These are phyloP conservation scores for Phortica okadai DNA, from an alignment of 2,888 invertebrate genomes.

Conservation along the genomic window DNA sequence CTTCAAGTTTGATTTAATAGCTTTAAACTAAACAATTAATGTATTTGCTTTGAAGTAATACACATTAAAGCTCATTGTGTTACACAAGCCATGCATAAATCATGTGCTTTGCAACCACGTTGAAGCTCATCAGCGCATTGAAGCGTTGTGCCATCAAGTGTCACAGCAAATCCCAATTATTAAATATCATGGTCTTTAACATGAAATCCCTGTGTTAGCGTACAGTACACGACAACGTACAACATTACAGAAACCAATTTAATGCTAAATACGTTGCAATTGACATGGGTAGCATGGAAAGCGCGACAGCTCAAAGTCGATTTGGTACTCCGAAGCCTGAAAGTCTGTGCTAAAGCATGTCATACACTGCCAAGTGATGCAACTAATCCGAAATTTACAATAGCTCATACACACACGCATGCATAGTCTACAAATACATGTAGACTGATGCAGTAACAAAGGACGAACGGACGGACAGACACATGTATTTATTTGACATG, in stretches of 20 bases:
- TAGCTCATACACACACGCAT: slow-evolving; percentile 34
- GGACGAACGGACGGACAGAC: background rate
- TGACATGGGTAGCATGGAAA: slow-evolving; percentile 11
- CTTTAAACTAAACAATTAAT: too few relatives aligned
- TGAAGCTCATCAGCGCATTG: background rate
- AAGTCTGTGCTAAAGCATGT: background rate
- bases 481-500: slow-evolving; percentile 5
- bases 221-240: background rate
- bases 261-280: slow-evolving; percentile 19
- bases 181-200: slow-evolving; percentile 54
- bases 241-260: slow-evolving; percentile 14
- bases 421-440: background rate
- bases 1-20: too few relatives aligned
- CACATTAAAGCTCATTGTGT: background rate
- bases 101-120: background rate
- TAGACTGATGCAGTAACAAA: background rate
- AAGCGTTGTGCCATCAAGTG: background rate
- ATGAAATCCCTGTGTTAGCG: slow-evolving; percentile 9
- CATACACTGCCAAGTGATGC: slow-evolving; percentile 28
- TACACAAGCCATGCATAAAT: slow-evolving; percentile 1
- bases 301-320: background rate
- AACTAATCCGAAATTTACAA: slow-evolving; percentile 53
- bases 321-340: background rate
- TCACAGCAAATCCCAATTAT: slow-evolving; percentile 52
- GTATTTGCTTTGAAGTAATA: too few relatives aligned